Base-by-base conservation (phyloP, 2,113 vertebrate genomes). In the Muntiacus reevesi region DNA sequence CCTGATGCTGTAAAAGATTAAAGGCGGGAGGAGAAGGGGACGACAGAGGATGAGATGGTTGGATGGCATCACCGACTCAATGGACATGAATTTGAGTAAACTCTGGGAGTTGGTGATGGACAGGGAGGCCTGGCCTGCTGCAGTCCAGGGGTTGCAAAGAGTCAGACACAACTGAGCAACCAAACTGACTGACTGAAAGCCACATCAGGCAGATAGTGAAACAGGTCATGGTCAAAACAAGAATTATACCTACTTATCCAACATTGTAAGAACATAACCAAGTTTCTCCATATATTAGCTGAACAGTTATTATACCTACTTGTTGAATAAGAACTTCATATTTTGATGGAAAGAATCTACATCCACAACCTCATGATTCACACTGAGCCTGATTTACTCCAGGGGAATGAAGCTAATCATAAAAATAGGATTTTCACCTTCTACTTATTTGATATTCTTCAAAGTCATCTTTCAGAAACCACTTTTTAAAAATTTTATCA, bases 401-500 rank as follows among this genome's bases (percentile, higher is more conserved):
- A 91, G 40, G 28, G 11, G n/a, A 95, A 94, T 71, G 7, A 95
- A 87, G 21, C n/a, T 76, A 82, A 81, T 81, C 28, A 86, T 81
- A 88, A 93, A 94, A 76, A 85, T 47, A 96, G 55, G 28, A 83
- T 54, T 88, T 76, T 83, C 14, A 95, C 36, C 8, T 59, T 6
- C 76, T 85, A 81, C 14, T 96, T 92, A 86, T 54, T 57, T 71
- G 45, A 79, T 93, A 89, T 36, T 94, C 57, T 84, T 94, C 62
- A 55, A 92, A 95, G 78, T 40, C 5, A 84, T 81, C 50, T 76
- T 93, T 90, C 15, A 93, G 71, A 83, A 90, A 47, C n/a, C 21
- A 78, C 33, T 91, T 64, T 30, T 55, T 64, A 92, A 85, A 86
- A 28, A 47, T 59, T 84, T 94, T 92, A 45, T 15, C 59, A 81